phyloP scores from a whole-genome alignment of 2,113 vertebrate genomes.

The Brachionichthys hirsutus region DNA sequence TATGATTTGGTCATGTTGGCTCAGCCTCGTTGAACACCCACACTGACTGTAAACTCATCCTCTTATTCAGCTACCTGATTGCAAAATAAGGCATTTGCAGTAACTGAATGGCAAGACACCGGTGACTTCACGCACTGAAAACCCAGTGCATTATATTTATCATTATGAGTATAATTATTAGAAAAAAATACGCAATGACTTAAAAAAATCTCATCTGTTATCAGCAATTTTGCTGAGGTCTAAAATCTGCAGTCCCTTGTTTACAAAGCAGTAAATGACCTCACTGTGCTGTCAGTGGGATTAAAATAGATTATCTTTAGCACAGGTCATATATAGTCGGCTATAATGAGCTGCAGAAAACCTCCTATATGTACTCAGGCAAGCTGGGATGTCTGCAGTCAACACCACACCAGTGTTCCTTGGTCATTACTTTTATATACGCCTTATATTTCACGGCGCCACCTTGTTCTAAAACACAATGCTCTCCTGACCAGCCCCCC shows the following conservation, averaged over 20 bases:
- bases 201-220: neutral
- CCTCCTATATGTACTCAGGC: slow-evolving; percentile 33
- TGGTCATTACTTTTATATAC: slow-evolving; percentile 39
- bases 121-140: no score
- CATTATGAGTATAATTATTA: no score
- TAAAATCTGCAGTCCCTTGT: slow-evolving; percentile 11
- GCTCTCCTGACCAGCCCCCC: neutral
- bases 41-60: no score
- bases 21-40: no score
- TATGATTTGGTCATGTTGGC: no score
- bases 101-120: no score
- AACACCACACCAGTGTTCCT: slow-evolving; percentile 22
- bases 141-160: no score
- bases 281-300: slow-evolving; percentile 53
- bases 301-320: slow-evolving; percentile 66
- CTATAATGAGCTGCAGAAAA: slow-evolving; percentile 43
- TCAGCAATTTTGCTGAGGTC: slow-evolving; percentile 4
- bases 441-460: slow-evolving; percentile 12
- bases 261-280: slow-evolving; percentile 46
- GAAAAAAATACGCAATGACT: no score
- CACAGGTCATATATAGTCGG: slow-evolving; percentile 28
- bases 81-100: no score
- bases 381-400: slow-evolving; percentile 20
- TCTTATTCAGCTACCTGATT: no score
- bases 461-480: slow-evolving; percentile 4